Conservation (phyloP, 2,113 vertebrate genomes). For the Coturnix japonica region DNA sequence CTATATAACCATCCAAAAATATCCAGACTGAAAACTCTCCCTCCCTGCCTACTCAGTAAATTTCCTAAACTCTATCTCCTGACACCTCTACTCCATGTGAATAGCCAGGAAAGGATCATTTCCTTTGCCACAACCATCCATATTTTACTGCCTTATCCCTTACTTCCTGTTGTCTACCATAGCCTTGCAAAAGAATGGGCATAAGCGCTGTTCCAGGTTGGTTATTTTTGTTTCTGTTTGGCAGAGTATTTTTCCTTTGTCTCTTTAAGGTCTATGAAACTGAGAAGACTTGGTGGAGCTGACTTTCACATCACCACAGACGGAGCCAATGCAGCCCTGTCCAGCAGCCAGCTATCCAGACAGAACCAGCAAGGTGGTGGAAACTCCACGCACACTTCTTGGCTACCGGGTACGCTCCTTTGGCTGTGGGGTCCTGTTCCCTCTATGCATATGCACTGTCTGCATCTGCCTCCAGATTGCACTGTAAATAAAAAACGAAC, state of each 20-base stretch:
- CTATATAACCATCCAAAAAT: not conserved
- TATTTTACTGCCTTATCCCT: not conserved
- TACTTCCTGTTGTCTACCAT: not conserved
- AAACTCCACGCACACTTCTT: not conserved
- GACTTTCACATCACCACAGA: not conserved
- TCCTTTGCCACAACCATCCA: not conserved
- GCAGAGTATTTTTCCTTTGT: not conserved
- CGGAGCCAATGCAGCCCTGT: not conserved
- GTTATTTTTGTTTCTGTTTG: not conserved
- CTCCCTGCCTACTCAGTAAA: not conserved
- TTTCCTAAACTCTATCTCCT: not conserved
- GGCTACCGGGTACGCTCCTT: not conserved
- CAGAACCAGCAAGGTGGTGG: not conserved
- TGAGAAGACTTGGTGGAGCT: not conserved
- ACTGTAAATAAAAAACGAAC: not conserved
- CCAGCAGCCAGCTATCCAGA: not conserved
- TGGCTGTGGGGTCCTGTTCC: not conserved
- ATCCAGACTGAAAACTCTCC: not conserved
- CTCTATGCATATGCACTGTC: not conserved
- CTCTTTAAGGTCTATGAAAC: not conserved
- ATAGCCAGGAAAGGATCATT: not conserved
- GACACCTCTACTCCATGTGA: not conserved
- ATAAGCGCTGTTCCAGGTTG: not conserved
- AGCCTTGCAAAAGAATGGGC: not conserved
- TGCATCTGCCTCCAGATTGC: not conserved